These are phyloP conservation scores for Drosophila chauvacae DNA, from an alignment of 1,140 invertebrate species.

Conservation along the genomic window DNA sequence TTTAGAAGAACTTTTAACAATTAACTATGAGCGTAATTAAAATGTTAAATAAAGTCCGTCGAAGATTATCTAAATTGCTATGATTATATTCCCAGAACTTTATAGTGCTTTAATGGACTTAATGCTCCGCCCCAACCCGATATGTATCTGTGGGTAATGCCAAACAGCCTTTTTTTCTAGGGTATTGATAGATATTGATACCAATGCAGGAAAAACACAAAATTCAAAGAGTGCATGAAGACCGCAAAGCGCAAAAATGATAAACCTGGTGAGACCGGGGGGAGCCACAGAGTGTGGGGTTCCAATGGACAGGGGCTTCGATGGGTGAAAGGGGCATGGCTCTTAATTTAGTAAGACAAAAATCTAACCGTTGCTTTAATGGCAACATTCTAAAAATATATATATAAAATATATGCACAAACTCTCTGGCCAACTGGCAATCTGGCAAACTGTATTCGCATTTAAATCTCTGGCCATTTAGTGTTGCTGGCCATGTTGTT, in stretches of 20 bases:
- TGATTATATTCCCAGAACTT: slow-evolving; percentile 2
- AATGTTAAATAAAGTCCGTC: not conserved
- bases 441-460: slow-evolving; percentile 17
- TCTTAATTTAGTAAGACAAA: slow-evolving; percentile 14
- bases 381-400: slow-evolving; percentile 40
- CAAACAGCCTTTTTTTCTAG: not conserved
- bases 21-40: not conserved
- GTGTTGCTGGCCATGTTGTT: slow-evolving; percentile 48
- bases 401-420: slow-evolving; percentile 10
- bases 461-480: slow-evolving; percentile 31
- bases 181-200: slow-evolving; percentile 14
- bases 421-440: not conserved
- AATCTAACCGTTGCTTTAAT: slow-evolving; percentile 42
- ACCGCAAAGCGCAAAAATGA: slow-evolving; percentile 19
- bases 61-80: slow-evolving; percentile 10
- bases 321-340: slow-evolving; percentile 19
- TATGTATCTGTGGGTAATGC: not conserved
- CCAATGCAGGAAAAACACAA: slow-evolving; percentile 49
- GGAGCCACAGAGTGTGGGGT: not conserved
- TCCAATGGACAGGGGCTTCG: not conserved
- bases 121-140: not conserved
- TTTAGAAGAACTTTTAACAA: not conserved
- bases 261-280: not conserved
- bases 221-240: slow-evolving; percentile 42
- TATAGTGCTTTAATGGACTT: not conserved